These are phyloP conservation scores for Celastrina argiolus DNA, from an alignment of 2,888 invertebrate genomes.

Conservation along the genomic window DNA sequence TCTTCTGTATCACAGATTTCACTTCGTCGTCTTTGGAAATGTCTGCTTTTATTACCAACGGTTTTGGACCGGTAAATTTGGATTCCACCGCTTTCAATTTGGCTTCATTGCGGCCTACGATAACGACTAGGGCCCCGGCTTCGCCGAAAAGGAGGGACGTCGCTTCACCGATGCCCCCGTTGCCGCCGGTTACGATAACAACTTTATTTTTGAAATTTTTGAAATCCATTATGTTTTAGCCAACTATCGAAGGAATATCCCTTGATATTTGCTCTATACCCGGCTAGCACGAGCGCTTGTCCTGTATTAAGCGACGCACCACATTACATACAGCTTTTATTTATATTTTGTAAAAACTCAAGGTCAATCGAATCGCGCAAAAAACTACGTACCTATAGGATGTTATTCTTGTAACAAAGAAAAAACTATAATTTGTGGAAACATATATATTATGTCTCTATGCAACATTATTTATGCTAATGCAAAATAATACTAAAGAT, in stretches of 20 bases:
- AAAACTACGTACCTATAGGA: background rate
- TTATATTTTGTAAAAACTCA: background rate
- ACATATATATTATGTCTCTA: too few species aligned
- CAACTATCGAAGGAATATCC: background rate
- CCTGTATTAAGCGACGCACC: background rate
- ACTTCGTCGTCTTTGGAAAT: slow-evolving; percentile 38
- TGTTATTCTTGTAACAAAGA: background rate
- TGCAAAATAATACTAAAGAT: too few species aligned
- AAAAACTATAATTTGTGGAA: background rate
- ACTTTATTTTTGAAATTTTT: slow-evolving; percentile 17
- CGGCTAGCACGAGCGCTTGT: background rate
- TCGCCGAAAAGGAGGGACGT: slow-evolving; percentile 1
- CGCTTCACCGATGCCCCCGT: slow-evolving; percentile 14
- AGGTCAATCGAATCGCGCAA: background rate
- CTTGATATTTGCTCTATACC: background rate
- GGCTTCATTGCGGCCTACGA: slow-evolving; percentile 20
- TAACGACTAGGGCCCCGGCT: slow-evolving; percentile 10
- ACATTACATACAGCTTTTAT: background rate
- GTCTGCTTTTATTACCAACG: slow-evolving; percentile 33
- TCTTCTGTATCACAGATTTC: slow-evolving; percentile 34
- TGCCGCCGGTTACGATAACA: slow-evolving; percentile 13
- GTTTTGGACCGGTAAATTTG: background rate
- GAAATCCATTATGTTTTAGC: slow-evolving; percentile 8
- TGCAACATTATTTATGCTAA: too few species aligned
- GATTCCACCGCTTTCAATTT: slow-evolving; percentile 5